Evolutionary conservation across 2,888 invertebrate species (phyloP), one percentile per base, ranked within the genome.

Genomic region (Stenodera caucasica): DNA sequence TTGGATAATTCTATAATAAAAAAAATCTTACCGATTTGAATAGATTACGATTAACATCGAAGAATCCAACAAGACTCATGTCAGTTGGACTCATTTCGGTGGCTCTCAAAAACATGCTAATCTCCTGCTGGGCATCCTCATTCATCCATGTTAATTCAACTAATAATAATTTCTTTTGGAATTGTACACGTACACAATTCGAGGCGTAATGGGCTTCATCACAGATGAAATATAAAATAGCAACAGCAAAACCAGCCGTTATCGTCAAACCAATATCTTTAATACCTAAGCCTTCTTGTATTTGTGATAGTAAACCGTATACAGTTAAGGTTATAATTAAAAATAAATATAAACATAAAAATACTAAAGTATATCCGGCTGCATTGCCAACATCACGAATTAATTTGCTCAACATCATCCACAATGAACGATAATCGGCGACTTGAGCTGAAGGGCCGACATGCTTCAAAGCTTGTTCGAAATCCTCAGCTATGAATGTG

Each of bases 71-170:
- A 18, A 90, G 83, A 72, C 88, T 89, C 69, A 90, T 89, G 71
- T 88, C 86, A 3, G 90, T 88, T 0, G 89, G 88, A 76, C 89
- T 90, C 88, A 90, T 90, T 79, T 90, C 89, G 0, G 90, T 90
- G 29, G 90, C 90, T 49, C 89, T 81, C 55, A 90, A 77, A 73
- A 90, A 90, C 90, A 90, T 90, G 75, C 88, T 89, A 29, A 90
- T 88, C 81, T 90, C 90, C 8, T 89, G 88, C 75, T 89, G 89
- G 0, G 89, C 89, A 71, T 89, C 89, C 0, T 88, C 85, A 71
- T 89, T 90, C 88, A 90, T 89, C 89, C 89, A 89, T 1, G 88
- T 88, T 2, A 90, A 73, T 72, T 90, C 90, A 1, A 90, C 89
- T 82, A 89, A 85, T 1, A 90, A 77, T 11, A 90, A 78, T 70